A percentile compares a stretch with the other conserved stretches of the same genome.
Evolutionary conservation across 2,888 invertebrate species (phyloP).

Genomic region (Diaprepes abbreviatus): DNA sequence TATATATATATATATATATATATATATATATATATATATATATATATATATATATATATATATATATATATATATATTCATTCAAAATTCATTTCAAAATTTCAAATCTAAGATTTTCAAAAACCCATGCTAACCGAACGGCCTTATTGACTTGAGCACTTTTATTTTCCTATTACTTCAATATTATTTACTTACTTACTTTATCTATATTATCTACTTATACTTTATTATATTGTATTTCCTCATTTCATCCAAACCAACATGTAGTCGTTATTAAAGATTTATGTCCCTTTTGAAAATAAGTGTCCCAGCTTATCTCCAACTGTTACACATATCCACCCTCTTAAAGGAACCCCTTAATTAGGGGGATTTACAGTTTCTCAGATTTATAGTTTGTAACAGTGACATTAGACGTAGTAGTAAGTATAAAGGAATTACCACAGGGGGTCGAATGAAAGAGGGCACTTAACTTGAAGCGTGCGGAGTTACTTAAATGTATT

Average conservation of each 20-base stretch:
- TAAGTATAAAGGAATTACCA: slow-evolving; percentile 13
- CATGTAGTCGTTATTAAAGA: slow-evolving; percentile 26
- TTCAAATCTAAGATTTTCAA: no score
- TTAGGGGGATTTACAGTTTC: slow-evolving; percentile 27
- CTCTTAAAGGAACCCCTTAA: slow-evolving; percentile 24
- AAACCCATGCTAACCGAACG: no score
- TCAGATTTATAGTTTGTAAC: slow-evolving; percentile 16
- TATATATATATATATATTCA: no score
- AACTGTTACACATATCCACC: slow-evolving; percentile 41
- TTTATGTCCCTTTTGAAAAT: slow-evolving; percentile 32
- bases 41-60: no score
- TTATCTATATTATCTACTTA: no score
- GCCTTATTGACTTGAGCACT: no score
- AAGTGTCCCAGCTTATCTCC: slow-evolving; percentile 40
- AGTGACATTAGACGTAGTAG: slow-evolving; percentile 10
- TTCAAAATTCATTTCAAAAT: no score
- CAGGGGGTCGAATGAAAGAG: not conserved
- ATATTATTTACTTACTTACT: no score
- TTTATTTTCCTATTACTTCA: no score
- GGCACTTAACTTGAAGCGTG: not conserved
- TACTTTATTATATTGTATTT: not conserved
- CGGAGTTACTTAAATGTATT: not conserved
- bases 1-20: no score
- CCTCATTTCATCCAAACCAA: slow-evolving; percentile 1
- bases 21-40: no score